phyloP scores from a whole-genome alignment of 1,140 invertebrate species.

The Drosophila tani region DNA sequence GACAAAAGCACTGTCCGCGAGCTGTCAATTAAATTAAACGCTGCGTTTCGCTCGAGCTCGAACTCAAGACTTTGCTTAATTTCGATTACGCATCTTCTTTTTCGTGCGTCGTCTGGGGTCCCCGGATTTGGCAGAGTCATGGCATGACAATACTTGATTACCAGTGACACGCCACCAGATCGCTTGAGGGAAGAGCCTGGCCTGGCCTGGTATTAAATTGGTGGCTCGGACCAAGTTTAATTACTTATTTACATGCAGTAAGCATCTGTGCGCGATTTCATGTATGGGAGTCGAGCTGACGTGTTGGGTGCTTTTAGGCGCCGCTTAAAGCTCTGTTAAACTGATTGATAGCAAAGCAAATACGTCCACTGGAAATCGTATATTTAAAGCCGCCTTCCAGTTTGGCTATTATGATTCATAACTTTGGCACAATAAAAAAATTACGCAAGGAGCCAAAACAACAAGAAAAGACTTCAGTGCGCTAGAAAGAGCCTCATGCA shows the following conservation, averaged over 20 bases:
- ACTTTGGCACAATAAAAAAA: constrained; percentile 30
- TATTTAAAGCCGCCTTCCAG: constrained; percentile 8
- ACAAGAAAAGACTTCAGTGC: background rate
- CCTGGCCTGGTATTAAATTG: constrained; percentile 40
- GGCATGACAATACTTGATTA: constrained; percentile 79
- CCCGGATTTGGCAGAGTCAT: constrained; percentile 64
- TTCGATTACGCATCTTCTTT: constrained; percentile 68
- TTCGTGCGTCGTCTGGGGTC: background rate
- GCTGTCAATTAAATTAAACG: constrained; percentile 82
- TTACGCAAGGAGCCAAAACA: constrained; percentile 5
- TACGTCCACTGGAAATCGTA: background rate
- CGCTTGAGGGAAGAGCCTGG: constrained; percentile 11
- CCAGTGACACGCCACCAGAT: constrained; percentile 57
- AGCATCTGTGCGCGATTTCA: constrained; percentile 53
- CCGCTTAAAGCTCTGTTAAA: constrained; percentile 13
- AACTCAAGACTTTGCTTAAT: constrained; percentile 67
- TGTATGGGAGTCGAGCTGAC: constrained; percentile 1
- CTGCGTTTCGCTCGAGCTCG: constrained; percentile 21
- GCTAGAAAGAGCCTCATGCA: constrained; percentile 38
- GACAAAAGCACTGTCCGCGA: constrained; percentile 52
- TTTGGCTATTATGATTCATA: constrained; percentile 9
- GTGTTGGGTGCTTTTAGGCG: constrained; percentile 70
- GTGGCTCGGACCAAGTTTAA: constrained; percentile 69
- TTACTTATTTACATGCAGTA: constrained; percentile 77
- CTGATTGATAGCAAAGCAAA: background rate